Percentiles rank a stretch among this genome's conserved stretches.
These are phyloP conservation scores for Lynx canadensis DNA, from an alignment of 2,113 vertebrate species.

Conservation along the genomic window DNA sequence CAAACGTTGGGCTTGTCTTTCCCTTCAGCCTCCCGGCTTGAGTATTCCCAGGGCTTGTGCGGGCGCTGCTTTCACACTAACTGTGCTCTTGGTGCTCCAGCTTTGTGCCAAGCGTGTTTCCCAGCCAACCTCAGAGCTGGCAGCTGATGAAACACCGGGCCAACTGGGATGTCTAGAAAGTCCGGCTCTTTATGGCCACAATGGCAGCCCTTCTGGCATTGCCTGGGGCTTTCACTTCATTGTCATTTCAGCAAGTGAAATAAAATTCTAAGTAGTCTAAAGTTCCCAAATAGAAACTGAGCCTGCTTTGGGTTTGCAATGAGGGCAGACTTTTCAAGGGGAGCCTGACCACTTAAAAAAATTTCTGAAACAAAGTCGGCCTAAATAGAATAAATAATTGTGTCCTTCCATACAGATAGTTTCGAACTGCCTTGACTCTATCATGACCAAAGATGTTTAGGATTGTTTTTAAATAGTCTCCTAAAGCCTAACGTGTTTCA, in stretches of 20 bases:
- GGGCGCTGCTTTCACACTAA: not conserved
- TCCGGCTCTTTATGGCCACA: not conserved
- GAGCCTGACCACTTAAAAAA: not conserved
- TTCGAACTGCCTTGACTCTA: not conserved
- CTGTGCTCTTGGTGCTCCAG: not conserved
- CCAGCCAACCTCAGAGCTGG: not conserved
- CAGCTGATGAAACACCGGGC: no score
- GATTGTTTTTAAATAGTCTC: not conserved
- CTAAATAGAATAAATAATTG: not conserved
- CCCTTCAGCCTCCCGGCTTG: not conserved
- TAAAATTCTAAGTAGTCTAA: not conserved
- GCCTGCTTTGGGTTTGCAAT: not conserved
- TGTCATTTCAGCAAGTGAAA: constrained; percentile 10
- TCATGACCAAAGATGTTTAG: not conserved
- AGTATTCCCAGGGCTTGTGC: no score
- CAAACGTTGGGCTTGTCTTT: not conserved
- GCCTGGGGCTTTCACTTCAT: not conserved
- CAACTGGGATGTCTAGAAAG: not conserved
- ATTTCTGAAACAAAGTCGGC: not conserved
- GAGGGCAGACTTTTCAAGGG: not conserved
- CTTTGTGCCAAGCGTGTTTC: not conserved
- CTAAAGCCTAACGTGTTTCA: not conserved
- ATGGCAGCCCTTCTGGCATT: not conserved
- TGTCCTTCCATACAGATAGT: not conserved
- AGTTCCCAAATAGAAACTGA: not conserved